Base-by-base conservation (phyloP, 2,797 vertebrate species). In the Centropyge bicolor region DNA sequence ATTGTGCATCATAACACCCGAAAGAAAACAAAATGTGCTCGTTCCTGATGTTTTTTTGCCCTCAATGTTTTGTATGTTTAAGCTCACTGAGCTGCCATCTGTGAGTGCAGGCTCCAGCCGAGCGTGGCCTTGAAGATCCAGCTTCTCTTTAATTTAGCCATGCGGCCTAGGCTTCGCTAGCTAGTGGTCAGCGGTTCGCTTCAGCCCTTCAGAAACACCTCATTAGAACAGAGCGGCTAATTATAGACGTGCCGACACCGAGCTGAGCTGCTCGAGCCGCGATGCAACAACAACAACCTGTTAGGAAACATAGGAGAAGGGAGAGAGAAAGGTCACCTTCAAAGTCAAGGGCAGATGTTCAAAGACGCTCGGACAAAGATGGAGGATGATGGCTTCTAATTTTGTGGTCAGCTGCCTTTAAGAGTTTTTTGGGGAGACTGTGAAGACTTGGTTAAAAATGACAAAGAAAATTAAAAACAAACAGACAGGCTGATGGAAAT, bases 121-220 rank as follows among this genome's bases (percentile, higher is more conserved):
- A 90, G 74, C 41, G 22, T 38, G 55, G 82, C 82, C 86, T 85
- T 87, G 84, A 89, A 86, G 80, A 78, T 73, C 1, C 40, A 78
- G 80, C 69, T 62, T 76, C 85, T 86, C 92, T 93, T 76, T 92
- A 91, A 93, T 93, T 92, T 89, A 45, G 81, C 78, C 20, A 22
- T 86, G 80, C 74, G 90, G 90, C 86, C 79, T 78, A 63, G 38
- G 83, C 85, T 88, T 72, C 35, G 45, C 86, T 89, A 85, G 88
- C 85, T 86, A 17, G 88, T 22, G 89, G 91, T 89, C 82, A 82
- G 91, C 16, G 82, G 88, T 91, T 91, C 31, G 9, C 82, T 88
- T 54, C 62, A 81, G 79, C 66, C 52, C 79, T 82, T 79, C 73
- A 84, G 85, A 90, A 89, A 86, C 82, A 82, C 83, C 84, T 90